Evolutionary conservation across 2,797 vertebrate species (phyloP).

Genomic region (Sternarchorhynchus goeldii): DNA sequence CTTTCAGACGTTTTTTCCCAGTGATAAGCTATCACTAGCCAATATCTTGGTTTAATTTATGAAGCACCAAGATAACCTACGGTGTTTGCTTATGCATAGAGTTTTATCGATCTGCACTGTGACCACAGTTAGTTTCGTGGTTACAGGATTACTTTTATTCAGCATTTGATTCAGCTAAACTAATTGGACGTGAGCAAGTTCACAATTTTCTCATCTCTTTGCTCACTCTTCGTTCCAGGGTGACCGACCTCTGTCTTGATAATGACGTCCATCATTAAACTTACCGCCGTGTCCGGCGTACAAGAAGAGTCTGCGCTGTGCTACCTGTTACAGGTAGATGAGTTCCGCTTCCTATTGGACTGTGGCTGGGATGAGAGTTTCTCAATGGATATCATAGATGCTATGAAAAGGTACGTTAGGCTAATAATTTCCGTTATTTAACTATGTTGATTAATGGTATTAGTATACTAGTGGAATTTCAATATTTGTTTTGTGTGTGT

Average conservation of each 20-base stretch:
- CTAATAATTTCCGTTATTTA: neutral
- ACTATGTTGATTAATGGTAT: no score
- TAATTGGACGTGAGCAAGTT: no score
- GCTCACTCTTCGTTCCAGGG: slow-evolving; percentile 50
- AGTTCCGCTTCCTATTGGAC: slow-evolving; percentile 95
- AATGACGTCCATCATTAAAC: slow-evolving; percentile 99
- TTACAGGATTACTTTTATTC: no score
- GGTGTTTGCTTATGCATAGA: no score
- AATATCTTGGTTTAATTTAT: no score
- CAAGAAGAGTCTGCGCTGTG: slow-evolving; percentile 98
- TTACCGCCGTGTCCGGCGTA: slow-evolving; percentile 95
- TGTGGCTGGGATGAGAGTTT: slow-evolving; percentile 99
- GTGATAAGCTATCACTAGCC: no score
- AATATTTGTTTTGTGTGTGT: neutral
- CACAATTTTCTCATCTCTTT: neutral
- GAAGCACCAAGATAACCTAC: no score
- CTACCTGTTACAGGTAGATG: slow-evolving; percentile 96
- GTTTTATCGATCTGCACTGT: no score
- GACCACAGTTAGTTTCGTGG: no score
- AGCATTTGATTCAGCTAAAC: no score
- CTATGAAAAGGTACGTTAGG: slow-evolving; percentile 85
- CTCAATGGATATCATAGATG: slow-evolving; percentile 96
- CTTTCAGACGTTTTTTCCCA: no score
- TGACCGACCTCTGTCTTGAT: slow-evolving; percentile 53
- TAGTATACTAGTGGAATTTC: neutral